phyloP scores from a whole-genome alignment of 2,113 vertebrate genomes.

The Salminus brasiliensis region DNA sequence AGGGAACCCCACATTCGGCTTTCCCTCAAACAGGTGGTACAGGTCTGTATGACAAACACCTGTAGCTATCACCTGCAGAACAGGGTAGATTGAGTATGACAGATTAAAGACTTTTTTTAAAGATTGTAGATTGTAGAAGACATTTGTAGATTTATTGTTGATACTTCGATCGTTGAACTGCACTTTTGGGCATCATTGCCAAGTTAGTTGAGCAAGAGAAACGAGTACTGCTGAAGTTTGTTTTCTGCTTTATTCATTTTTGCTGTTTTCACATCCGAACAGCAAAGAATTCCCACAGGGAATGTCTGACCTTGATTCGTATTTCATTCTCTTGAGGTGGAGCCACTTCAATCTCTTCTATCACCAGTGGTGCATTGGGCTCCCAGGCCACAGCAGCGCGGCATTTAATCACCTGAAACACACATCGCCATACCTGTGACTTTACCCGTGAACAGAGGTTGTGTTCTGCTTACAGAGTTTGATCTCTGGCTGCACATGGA shows the following conservation, averaged over 20 bases:
- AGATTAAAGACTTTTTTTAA: no score
- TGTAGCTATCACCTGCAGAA: constrained; percentile 79
- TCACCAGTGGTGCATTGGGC: constrained; percentile 79
- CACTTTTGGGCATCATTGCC: no score
- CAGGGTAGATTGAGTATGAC: no score
- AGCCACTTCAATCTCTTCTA: constrained; percentile 87
- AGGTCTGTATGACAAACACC: constrained; percentile 83
- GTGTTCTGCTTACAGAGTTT: neutral
- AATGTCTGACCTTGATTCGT: constrained; percentile 80
- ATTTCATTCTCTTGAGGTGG: constrained; percentile 84
- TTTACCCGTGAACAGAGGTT: neutral
- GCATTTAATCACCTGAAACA: constrained; percentile 84
- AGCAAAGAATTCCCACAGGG: neutral
- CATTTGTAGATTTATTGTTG: no score
- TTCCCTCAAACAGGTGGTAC: constrained; percentile 72
- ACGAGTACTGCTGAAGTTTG: no score
- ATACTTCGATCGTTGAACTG: neutral
- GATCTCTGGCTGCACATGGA: constrained; percentile 10
- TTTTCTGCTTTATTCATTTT: no score
- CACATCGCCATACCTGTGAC: neutral
- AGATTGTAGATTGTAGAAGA: no score
- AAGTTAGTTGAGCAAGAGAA: no score
- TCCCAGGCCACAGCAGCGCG: constrained; percentile 87
- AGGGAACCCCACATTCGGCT: constrained; percentile 74
- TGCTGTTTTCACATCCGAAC: no score